A percentile compares a stretch with the other conserved stretches of the same genome.
Evolutionary conservation across 92 coral and sea anemone species (phyloP).

Genomic region (Paragorgia papillata): DNA sequence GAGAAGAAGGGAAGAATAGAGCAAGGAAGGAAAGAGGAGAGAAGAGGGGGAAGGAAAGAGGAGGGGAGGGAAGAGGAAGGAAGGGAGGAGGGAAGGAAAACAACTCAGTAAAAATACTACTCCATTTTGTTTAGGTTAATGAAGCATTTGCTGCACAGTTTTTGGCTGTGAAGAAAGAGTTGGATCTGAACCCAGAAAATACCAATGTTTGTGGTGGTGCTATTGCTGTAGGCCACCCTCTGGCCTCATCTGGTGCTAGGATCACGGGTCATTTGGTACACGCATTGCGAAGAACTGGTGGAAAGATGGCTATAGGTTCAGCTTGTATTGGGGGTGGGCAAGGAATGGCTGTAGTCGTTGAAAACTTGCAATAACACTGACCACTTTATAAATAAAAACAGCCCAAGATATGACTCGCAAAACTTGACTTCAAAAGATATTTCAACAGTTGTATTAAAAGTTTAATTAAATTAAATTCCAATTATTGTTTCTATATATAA

Average conservation of each 20-base stretch:
- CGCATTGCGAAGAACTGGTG: conserved; percentile 79
- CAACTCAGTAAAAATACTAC: too few species aligned
- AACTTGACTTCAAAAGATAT: too few species aligned
- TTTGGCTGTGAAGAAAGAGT: conserved; percentile 88
- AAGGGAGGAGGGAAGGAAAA: background rate
- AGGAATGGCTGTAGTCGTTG: conserved; percentile 89
- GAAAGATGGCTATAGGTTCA: conserved; percentile 80
- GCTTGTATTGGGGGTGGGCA: conserved; percentile 99
- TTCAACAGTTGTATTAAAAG: too few species aligned
- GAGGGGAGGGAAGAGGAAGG: too few species aligned
- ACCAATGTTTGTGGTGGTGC: conserved; percentile 96
- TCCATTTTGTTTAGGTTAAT: conserved; percentile 69
- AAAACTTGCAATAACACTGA: conserved; percentile 63
- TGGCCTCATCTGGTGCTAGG: conserved; percentile 94
- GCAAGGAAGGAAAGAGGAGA: too few species aligned
- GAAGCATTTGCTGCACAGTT: conserved; percentile 98
- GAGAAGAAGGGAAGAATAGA: too few species aligned
- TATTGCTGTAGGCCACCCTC: conserved; percentile 92
- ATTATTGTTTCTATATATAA: too few species aligned
- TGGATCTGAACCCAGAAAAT: conserved; percentile 76
- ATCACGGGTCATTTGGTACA: conserved; percentile 87
- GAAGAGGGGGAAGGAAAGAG: too few species aligned
- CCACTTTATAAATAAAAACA: too few species aligned
- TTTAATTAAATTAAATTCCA: too few species aligned
- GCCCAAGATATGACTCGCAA: background rate